Percentiles rank a stretch among this genome's conserved stretches.
Evolutionary conservation across 2,113 vertebrate species (phyloP).

Genomic region (Grantiella picta): DNA sequence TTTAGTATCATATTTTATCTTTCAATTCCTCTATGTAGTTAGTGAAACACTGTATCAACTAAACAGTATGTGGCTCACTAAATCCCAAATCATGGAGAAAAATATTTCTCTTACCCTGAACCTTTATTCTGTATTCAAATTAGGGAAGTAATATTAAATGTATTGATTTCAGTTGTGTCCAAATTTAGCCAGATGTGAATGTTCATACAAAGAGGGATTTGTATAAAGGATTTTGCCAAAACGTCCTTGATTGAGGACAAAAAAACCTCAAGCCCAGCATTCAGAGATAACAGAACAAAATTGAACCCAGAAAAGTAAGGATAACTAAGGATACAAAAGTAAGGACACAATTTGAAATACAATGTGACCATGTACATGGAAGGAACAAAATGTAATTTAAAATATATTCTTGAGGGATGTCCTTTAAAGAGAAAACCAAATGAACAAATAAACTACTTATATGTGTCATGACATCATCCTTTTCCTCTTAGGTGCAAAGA

Average conservation of each 20-base stretch:
- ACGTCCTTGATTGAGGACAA: neutral
- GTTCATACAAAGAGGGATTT: neutral
- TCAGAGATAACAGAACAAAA: neutral
- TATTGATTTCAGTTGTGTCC: neutral
- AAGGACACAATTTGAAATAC: neutral
- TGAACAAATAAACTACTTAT: neutral
- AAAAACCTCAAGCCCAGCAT: fast-evolving
- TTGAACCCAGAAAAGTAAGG: neutral
- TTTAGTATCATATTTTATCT: neutral
- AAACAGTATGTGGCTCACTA: neutral
- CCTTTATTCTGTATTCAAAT: neutral
- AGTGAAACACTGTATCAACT: neutral
- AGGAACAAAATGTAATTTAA: neutral
- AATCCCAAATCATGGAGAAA: neutral
- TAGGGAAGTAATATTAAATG: neutral
- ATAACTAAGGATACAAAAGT: neutral
- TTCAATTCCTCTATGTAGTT: neutral
- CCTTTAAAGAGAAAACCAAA: neutral
- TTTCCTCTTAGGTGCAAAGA: neutral
- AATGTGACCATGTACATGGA: neutral
- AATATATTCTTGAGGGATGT: neutral
- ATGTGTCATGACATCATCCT: neutral
- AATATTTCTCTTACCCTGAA: neutral
- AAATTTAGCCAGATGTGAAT: neutral
- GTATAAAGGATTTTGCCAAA: neutral